Evolutionary conservation across 2,888 invertebrate species (phyloP).

Genomic region (Cantharis rustica): DNA sequence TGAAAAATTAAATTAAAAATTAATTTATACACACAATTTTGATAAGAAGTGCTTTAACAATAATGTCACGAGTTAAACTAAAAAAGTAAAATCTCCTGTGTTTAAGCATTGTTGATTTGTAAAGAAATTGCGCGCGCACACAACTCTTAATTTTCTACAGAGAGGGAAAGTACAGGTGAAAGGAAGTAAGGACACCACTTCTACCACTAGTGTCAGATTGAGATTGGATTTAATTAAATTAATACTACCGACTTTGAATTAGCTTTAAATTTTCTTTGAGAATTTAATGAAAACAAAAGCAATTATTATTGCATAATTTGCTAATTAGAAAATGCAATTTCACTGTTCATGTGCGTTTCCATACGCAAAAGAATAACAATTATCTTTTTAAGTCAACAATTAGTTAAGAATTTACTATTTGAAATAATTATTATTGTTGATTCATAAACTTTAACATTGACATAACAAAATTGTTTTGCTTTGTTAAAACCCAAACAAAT

Average conservation of each 20-base stretch:
- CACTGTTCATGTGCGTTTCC: background rate
- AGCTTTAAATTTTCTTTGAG: background rate
- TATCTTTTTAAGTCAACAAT: background rate
- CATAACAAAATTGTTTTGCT: background rate
- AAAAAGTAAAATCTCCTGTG: conserved; percentile 32
- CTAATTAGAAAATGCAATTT: background rate
- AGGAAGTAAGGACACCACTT: conserved; percentile 39
- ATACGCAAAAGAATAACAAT: background rate
- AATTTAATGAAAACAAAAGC: background rate
- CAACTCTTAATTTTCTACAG: conserved; percentile 37
- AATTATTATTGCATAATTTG: background rate
- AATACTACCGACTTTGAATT: background rate
- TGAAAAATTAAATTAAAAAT: conserved; percentile 8
- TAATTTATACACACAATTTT: conserved; percentile 20
- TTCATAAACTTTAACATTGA: background rate
- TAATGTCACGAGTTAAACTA: conserved; percentile 37
- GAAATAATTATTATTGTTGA: background rate
- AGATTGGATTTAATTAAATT: background rate
- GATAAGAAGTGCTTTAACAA: conserved; percentile 34
- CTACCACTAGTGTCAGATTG: conserved; percentile 32
- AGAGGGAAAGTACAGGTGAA: conserved; percentile 44
- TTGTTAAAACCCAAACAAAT: background rate
- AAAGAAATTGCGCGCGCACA: conserved; percentile 37
- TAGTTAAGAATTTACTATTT: background rate
- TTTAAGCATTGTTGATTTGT: conserved; percentile 36